Evolutionary conservation across 2,888 invertebrate genomes (phyloP), one percentile per base, ranked within the genome.

Genomic region (Hydriomena furcata): DNA sequence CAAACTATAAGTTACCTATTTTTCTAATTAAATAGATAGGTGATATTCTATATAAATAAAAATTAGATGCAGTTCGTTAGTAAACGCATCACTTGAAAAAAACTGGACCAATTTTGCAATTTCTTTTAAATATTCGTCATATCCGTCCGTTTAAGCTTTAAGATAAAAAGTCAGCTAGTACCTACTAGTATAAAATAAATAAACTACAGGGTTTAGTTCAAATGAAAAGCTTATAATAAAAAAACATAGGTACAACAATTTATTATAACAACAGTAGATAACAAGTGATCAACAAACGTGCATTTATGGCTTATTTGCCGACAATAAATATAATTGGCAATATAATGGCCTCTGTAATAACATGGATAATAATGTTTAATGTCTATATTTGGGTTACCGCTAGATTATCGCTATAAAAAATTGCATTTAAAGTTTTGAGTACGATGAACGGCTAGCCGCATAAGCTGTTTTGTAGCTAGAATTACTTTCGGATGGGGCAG

Each of bases 391-490:
- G 49, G 51, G 28, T 34, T 43, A 47, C 27, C 37, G 42, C 38
- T 38, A 38, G 11, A 49, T 38, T 48, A 44, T 13, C 7, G 25
- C 42, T 34, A 46, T 25, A 24, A 10, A 35, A 41, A 25, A 25
- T 17, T 3, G 17, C 4, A 21, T 25, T 7, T 42, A 61, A 42
- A 43, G 54, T 59, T 84, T 84, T 12, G 71, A 55, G 52, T 83
- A 84, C 0, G 79, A 62, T 30, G 80, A 75, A 37, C 80, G 78
- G 53, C 72, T 75, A 17, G 75, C 62, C 7, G 76, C 65, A 46
- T 85, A 89, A 0, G 75, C 56, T 41, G 60, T 83, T 51, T 89
- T 89, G 50, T 86, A 88, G 37, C 65, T 79, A 1, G 74, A 60
- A 42, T 65, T 80, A 2, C 79, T 64, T 31, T 88, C 86, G 3